Conservation (phyloP, 2,888 invertebrate species). For the Chrysolina americana region DNA sequence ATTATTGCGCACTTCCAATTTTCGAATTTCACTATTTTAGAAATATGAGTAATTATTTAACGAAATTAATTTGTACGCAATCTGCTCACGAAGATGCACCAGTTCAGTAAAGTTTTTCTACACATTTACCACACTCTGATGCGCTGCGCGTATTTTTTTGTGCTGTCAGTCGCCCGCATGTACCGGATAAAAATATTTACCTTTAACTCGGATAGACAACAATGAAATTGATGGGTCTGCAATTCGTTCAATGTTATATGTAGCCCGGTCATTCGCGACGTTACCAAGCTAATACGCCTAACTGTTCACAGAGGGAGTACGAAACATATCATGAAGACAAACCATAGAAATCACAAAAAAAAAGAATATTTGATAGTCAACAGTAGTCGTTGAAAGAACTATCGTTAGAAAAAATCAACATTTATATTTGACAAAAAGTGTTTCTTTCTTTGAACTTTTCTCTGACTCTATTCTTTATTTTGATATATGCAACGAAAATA, state of each 20-base stretch:
- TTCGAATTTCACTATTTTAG: conserved; percentile 20
- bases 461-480: too few relatives aligned
- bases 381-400: background rate
- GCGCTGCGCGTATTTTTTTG: conserved; percentile 36
- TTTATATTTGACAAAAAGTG: too few relatives aligned
- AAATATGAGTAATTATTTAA: conserved; percentile 16
- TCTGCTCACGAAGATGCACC: conserved; percentile 21
- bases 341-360: too few relatives aligned
- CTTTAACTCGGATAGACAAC: conserved; percentile 28
- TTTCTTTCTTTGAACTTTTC: too few relatives aligned
- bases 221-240: conserved; percentile 35
- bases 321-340: too few relatives aligned
- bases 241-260: conserved; percentile 32
- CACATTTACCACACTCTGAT: conserved; percentile 27
- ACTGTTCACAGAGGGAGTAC: background rate
- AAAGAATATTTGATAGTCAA: too few relatives aligned
- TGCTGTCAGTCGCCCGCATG: conserved; percentile 24
- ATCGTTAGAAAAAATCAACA: too few relatives aligned
- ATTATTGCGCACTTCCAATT: background rate
- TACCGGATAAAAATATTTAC: conserved; percentile 33
- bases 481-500: too few relatives aligned
- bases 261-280: conserved; percentile 21
- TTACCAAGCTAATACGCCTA: background rate
- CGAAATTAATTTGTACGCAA: conserved; percentile 27
- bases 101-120: conserved; percentile 27